Conservation (phyloP, 1,140 invertebrate genomes). For the Colletes gigas region DNA sequence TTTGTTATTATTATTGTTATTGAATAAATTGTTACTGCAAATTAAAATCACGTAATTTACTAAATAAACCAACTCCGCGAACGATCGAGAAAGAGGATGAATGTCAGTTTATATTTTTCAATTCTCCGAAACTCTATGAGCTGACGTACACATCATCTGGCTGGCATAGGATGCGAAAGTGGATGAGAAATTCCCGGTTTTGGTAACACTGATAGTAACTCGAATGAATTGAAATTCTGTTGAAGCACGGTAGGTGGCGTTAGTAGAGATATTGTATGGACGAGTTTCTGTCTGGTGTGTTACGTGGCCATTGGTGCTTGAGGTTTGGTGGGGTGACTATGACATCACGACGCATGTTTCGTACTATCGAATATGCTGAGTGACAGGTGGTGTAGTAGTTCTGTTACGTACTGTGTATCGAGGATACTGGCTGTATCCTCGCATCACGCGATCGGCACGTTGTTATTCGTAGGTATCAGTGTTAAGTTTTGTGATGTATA, state of each 20-base stretch:
- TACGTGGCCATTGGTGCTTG: conserved; percentile 20
- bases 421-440: conserved; percentile 69
- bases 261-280: background rate
- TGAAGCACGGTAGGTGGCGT: background rate
- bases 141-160: too few relatives aligned
- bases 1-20: too few relatives aligned
- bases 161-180: too few relatives aligned
- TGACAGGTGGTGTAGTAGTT: conserved; percentile 77
- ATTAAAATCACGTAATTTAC: too few relatives aligned
- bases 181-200: too few relatives aligned
- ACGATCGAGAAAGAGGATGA: too few relatives aligned
- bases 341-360: conserved; percentile 77
- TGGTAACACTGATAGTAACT: background rate
- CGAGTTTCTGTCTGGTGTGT: background rate
- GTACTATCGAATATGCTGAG: conserved; percentile 76
- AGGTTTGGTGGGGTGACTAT: conserved; percentile 21
- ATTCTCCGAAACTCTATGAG: too few relatives aligned
- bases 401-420: conserved; percentile 54
- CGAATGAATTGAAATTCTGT: background rate
- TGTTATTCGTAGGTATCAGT: conserved; percentile 70
- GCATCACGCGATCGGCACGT: conserved; percentile 71
- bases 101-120: too few relatives aligned
- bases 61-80: too few relatives aligned
- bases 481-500: conserved; percentile 77
- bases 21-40: too few relatives aligned